Conservation (phyloP, 2,797 vertebrate genomes). For the Malurus splendens region DNA sequence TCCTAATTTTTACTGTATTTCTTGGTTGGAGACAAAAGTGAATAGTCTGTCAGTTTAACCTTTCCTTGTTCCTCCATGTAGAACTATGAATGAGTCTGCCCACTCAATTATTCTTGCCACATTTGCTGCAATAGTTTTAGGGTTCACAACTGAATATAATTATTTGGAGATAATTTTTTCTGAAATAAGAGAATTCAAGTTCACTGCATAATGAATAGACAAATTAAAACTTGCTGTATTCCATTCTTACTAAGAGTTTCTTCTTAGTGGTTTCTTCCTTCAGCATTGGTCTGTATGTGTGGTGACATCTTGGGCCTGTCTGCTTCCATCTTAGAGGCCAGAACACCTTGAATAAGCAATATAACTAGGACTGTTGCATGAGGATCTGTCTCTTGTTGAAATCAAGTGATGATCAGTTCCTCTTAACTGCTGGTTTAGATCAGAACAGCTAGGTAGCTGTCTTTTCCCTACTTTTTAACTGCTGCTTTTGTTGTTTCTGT, state of each 20-base stretch:
- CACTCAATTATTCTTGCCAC: neutral
- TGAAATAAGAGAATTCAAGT: neutral
- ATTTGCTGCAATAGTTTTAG: neutral
- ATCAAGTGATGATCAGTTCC: neutral
- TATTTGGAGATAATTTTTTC: neutral
- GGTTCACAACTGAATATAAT: neutral
- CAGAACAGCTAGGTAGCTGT: neutral
- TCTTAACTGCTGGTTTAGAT: neutral
- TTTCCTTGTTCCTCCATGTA: neutral
- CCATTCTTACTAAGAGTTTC: neutral
- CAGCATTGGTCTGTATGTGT: neutral
- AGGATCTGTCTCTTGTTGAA: neutral
- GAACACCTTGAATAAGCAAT: neutral
- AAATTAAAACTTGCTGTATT: neutral
- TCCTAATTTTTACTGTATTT: neutral
- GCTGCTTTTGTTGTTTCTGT: neutral
- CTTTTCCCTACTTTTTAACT: neutral
- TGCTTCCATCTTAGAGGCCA: neutral
- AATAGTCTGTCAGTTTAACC: neutral
- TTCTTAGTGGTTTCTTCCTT: neutral
- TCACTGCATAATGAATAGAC: neutral
- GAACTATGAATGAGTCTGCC: neutral
- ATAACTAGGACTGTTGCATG: neutral
- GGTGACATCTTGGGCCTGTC: neutral
- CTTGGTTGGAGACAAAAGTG: neutral